phyloP scores from a whole-genome alignment of 2,888 invertebrate species.

The Catocala fraxini region DNA sequence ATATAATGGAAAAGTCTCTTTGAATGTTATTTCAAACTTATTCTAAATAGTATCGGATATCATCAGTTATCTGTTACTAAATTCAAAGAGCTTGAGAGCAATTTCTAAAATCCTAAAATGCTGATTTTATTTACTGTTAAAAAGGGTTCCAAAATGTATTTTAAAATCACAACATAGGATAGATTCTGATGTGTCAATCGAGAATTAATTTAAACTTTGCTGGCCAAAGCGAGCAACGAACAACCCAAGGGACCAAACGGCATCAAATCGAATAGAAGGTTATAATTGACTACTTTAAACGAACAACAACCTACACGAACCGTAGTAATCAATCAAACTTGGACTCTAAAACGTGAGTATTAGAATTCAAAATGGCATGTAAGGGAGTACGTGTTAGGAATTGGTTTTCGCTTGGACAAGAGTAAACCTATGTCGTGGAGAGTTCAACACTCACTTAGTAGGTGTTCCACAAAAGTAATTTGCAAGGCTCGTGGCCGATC shows the following conservation, averaged over 20 bases:
- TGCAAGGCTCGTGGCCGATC: slow-evolving; percentile 71
- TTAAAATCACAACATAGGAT: slow-evolving; percentile 75
- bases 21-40: no score
- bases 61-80: background rate
- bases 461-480: slow-evolving; percentile 77
- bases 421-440: slow-evolving; percentile 62
- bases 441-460: slow-evolving; percentile 75
- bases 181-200: slow-evolving; percentile 81
- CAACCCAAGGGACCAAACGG: slow-evolving; percentile 76
- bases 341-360: slow-evolving; percentile 55
- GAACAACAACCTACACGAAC: slow-evolving; percentile 71
- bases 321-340: slow-evolving; percentile 65
- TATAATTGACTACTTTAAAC: slow-evolving; percentile 79
- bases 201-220: slow-evolving; percentile 86
- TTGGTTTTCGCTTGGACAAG: slow-evolving; percentile 58
- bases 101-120: slow-evolving; percentile 39
- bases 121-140: slow-evolving; percentile 57
- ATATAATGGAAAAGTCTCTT: no score
- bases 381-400: slow-evolving; percentile 31
- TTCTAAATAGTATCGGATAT: no score
- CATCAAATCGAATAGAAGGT: slow-evolving; percentile 85
- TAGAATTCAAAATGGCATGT: slow-evolving; percentile 49
- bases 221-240: slow-evolving; percentile 77
- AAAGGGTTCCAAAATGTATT: slow-evolving; percentile 64
- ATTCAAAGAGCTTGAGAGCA: slow-evolving; percentile 21